Percentiles rank a stretch among this genome's conserved stretches.
These are phyloP conservation scores for Podiceps cristatus DNA, from an alignment of 2,113 vertebrate species.

Conservation along the genomic window DNA sequence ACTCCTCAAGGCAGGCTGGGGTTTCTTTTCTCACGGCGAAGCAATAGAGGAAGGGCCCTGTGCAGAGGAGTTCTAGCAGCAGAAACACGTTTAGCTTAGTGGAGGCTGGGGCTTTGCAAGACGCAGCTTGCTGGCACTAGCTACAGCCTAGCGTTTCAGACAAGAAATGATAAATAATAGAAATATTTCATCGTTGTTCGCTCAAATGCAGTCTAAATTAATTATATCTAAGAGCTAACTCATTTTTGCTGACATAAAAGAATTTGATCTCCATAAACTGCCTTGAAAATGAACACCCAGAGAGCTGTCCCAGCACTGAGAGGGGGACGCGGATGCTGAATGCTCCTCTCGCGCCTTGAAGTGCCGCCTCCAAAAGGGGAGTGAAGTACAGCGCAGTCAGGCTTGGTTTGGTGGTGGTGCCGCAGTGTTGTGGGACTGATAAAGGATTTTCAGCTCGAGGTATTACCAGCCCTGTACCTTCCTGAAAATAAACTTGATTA, in stretches of 20 bases:
- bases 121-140: neutral
- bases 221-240: neutral
- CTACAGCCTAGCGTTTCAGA: neutral
- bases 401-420: neutral
- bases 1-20: neutral
- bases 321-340: rapidly evolving
- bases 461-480: neutral
- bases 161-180: neutral
- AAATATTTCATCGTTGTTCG: rapidly evolving
- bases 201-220: neutral
- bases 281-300: neutral
- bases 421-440: neutral
- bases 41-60: neutral
- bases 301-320: neutral
- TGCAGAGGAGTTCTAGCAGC: neutral
- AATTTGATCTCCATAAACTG: neutral
- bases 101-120: neutral
- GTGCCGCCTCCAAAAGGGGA: rapidly evolving
- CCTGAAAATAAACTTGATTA: neutral
- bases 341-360: neutral
- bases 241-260: neutral
- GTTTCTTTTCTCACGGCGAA: neutral
- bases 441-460: neutral
- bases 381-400: neutral
- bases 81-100: neutral